Conservation (phyloP, 1,140 invertebrate genomes). For the Ostrea denselamellosa region DNA sequence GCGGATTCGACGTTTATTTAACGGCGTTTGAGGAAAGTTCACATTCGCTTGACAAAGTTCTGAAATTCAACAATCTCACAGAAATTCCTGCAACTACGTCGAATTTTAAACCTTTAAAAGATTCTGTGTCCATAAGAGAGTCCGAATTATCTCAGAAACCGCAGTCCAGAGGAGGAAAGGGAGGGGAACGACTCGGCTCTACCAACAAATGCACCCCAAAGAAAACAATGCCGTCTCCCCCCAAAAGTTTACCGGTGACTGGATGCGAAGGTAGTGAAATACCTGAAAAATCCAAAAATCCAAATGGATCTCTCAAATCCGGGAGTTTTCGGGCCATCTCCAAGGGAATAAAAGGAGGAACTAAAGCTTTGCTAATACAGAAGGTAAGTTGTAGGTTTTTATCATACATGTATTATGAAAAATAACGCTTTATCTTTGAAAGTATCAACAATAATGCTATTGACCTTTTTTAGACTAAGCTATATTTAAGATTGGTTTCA, state of each 20-base stretch:
- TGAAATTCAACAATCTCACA: not conserved
- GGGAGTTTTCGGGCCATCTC: slow-evolving; percentile 38
- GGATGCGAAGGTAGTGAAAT: not conserved
- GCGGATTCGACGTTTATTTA: slow-evolving; percentile 56
- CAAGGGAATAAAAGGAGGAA: slow-evolving; percentile 48
- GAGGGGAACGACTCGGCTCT: slow-evolving; percentile 47
- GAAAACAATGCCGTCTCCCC: slow-evolving; percentile 43
- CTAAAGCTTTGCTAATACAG: slow-evolving; percentile 53
- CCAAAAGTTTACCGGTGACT: not conserved
- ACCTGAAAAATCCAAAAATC: not conserved
- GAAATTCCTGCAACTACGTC: slow-evolving; percentile 9
- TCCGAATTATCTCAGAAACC: no score
- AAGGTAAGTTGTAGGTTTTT: slow-evolving; percentile 45
- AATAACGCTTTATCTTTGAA: no score
- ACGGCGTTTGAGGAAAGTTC: slow-evolving; percentile 49
- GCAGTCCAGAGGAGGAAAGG: slow-evolving; percentile 41
- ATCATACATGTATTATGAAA: no score
- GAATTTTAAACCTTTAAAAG: not conserved
- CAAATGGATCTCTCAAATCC: slow-evolving; percentile 52
- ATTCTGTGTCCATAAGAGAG: slow-evolving; percentile 23
- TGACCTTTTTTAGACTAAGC: no score
- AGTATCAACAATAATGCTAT: no score
- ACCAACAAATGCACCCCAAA: slow-evolving; percentile 53
- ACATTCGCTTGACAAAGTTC: slow-evolving; percentile 43
- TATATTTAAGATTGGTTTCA: no score